phyloP scores from a whole-genome alignment of 2,113 vertebrate genomes.

The Callorhinus ursinus region DNA sequence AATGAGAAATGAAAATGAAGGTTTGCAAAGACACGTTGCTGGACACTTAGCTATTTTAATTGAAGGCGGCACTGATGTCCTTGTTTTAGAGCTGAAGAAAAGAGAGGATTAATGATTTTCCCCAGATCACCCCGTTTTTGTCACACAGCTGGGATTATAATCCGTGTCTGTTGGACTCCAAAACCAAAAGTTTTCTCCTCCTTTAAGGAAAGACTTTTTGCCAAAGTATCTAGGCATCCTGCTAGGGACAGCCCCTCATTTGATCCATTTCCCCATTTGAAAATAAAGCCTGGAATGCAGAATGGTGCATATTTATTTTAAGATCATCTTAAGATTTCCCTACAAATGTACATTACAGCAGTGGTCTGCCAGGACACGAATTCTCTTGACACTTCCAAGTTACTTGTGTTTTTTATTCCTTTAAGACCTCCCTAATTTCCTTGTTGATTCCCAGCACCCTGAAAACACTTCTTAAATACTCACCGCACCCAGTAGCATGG shows the following conservation, averaged over 20 bases:
- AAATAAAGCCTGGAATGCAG: slow-evolving; percentile 59
- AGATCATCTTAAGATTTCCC: slow-evolving; percentile 32
- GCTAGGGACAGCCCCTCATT: background rate
- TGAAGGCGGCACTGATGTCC: background rate
- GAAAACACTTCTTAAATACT: slow-evolving; percentile 77
- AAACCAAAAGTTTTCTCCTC: background rate
- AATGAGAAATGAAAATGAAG: slow-evolving; percentile 23
- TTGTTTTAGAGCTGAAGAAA: background rate
- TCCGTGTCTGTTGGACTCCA: background rate
- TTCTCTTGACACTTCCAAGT: slow-evolving; percentile 70
- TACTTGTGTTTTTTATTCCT: slow-evolving; percentile 71
- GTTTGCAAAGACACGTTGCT: background rate
- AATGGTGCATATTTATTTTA: slow-evolving; percentile 54
- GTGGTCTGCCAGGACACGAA: slow-evolving; percentile 40
- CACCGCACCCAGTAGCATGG: slow-evolving; percentile 14
- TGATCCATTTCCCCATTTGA: background rate
- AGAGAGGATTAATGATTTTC: background rate
- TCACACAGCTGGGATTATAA: background rate
- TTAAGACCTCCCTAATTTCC: slow-evolving; percentile 80
- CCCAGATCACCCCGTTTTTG: background rate
- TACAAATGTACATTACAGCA: background rate
- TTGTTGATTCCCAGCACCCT: slow-evolving; percentile 77
- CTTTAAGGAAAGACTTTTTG: background rate
- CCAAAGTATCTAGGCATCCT: background rate
- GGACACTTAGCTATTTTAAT: background rate